Base-by-base conservation (phyloP, 1,140 invertebrate genomes). In the Hycleus cichorii region DNA sequence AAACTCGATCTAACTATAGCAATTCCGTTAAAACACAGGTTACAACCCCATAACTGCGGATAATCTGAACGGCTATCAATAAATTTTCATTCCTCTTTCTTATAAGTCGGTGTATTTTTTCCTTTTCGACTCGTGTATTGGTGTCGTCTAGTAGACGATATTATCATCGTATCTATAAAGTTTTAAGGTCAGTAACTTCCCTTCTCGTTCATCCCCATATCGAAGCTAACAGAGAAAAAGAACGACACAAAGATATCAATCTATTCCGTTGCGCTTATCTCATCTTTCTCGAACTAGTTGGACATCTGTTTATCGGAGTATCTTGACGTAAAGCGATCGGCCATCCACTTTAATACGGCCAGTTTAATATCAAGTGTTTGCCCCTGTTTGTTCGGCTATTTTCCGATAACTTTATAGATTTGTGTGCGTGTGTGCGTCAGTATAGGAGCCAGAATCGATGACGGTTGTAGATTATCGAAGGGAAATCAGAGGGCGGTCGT, bases 21-120 rank as follows among this genome's bases (percentile, higher is more conserved):
- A 69, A 69, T 69, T 68, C 64, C 61, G 62, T 58, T 60, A 64
- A 69, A 68, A 70, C 68, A 70, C 64, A 70, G 64, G 63, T 64
- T 64, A 70, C 66, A 70, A 70, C 32, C 64, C 66, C 63, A 70
- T 70, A 70, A 70, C 66, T 63, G 67, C 66, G 64, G 68, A 70
- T 70, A 70, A 70, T 70, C 68, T 70, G 63, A 49, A 64, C 63
- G 60, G 60, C 65, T 65, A 69, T 70, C 68, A 64, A 70, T 70
- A 70, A 70, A 60, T 70, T 70, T 69, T 70, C 51, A 32, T 32
- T 32, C 32, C 32, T 32, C 4, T 32, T 1, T 32, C n/a, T 45
- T 45, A 12, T 45, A 45, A 45, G 1, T 45, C 2, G 9, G 11
- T 42, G 40, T 8, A 27, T 12, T 9, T 58, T 18, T 18, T 10